phyloP scores from a whole-genome alignment of 2,113 vertebrate genomes.

The Scomber colias region DNA sequence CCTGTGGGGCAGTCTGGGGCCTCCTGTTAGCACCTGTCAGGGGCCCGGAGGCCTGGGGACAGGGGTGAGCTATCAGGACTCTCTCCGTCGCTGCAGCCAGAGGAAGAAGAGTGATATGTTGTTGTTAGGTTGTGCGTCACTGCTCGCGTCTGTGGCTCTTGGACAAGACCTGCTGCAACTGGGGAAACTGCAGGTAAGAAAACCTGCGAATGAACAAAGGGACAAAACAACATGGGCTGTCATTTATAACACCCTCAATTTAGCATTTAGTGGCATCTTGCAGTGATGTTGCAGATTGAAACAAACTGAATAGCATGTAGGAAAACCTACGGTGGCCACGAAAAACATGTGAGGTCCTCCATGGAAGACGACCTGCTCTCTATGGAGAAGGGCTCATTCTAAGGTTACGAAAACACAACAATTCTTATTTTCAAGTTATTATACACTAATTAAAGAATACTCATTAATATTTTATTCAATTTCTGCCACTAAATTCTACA shows the following conservation, averaged over 20 bases:
- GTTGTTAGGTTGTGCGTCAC: constrained; percentile 88
- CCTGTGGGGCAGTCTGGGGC: constrained; percentile 68
- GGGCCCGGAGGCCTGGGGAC: constrained; percentile 40
- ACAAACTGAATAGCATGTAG: too few relatives aligned
- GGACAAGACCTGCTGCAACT: constrained; percentile 87
- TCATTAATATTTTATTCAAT: too few relatives aligned
- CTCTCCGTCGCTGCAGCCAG: constrained; percentile 77
- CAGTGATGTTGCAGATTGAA: too few relatives aligned
- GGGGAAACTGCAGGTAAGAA: constrained; percentile 83
- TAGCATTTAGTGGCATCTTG: too few relatives aligned
- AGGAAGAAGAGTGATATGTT: constrained; percentile 88
- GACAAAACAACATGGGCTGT: background rate
- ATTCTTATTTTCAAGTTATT: too few relatives aligned
- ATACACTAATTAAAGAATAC: too few relatives aligned
- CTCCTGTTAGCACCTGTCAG: constrained; percentile 41
- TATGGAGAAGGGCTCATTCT: too few relatives aligned
- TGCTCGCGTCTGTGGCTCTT: constrained; percentile 88
- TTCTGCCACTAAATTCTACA: too few relatives aligned
- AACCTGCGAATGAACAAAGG: background rate
- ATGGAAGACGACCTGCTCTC: too few relatives aligned
- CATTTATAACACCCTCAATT: background rate
- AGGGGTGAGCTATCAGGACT: constrained; percentile 69
- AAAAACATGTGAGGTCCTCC: too few relatives aligned
- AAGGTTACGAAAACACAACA: too few relatives aligned
- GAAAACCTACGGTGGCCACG: too few relatives aligned